phyloP scores from a whole-genome alignment of 2,888 invertebrate species.

The Spodoptera littoralis region DNA sequence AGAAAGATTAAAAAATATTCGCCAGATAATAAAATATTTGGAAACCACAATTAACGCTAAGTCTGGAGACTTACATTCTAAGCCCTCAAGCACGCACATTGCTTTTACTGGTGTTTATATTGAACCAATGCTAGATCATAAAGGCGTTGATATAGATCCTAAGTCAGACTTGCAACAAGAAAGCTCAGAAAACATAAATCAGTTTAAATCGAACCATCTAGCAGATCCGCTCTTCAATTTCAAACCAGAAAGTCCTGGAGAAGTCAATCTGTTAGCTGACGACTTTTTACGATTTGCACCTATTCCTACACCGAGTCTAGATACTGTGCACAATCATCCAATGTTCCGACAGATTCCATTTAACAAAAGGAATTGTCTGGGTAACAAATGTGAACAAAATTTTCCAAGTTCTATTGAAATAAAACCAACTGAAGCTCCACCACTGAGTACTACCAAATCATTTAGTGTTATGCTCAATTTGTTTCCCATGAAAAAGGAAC shows the following conservation, averaged over 20 bases:
- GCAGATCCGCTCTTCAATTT: slow-evolving; percentile 91
- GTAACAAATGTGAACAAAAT: slow-evolving; percentile 62
- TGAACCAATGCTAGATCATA: slow-evolving; percentile 70
- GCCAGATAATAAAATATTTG: slow-evolving; percentile 82
- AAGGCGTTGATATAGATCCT: slow-evolving; percentile 35
- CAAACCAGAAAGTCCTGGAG: slow-evolving; percentile 92
- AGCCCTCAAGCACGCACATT: slow-evolving; percentile 71
- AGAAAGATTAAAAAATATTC: slow-evolving; percentile 81
- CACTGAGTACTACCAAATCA: slow-evolving; percentile 79
- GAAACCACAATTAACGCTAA: slow-evolving; percentile 84
- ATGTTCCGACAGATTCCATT: slow-evolving; percentile 72
- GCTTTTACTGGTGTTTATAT: slow-evolving; percentile 81
- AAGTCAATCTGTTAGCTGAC: slow-evolving; percentile 92
- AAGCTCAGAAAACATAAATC: slow-evolving; percentile 66
- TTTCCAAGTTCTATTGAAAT: slow-evolving; percentile 50
- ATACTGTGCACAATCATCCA: slow-evolving; percentile 60
- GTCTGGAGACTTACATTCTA: slow-evolving; percentile 76
- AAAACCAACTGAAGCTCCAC: slow-evolving; percentile 52
- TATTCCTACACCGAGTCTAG: slow-evolving; percentile 54
- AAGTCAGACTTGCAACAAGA: slow-evolving; percentile 60
- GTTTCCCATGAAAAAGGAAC: slow-evolving; percentile 84
- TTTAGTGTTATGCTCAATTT: slow-evolving; percentile 91
- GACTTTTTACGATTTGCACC: slow-evolving; percentile 77
- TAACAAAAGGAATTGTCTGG: slow-evolving; percentile 64
- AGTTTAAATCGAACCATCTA: slow-evolving; percentile 71